Base-by-base conservation (phyloP, 2,113 vertebrate genomes). In the Tetraodon nigroviridis region DNA sequence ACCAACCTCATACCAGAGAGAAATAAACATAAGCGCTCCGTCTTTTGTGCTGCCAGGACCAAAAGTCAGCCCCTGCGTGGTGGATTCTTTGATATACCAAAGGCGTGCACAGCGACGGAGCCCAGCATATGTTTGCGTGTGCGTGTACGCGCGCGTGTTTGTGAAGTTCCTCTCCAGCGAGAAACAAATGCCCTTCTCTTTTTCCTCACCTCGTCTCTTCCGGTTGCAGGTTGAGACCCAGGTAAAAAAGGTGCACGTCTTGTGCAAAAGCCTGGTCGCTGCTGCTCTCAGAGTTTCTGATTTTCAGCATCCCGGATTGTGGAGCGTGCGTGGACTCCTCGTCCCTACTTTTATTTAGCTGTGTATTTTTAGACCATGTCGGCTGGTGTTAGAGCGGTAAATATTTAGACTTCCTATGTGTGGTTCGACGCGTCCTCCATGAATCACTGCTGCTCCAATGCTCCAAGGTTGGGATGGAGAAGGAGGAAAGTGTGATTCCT, bases 31-130 rank as follows among this genome's bases (percentile, higher is more conserved):
- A 67, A 80, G 55, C 73, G 69, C 67, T 59, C 60, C 44, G 78
- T 60, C 75, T 79, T 73, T 71, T 66, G 68, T 58, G 46, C 57
- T 74, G 67, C 79, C 67, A 78, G 65, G 69, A 78, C 68, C 75
- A 73, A 73, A 75, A 67, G 78, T 79, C 58, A 56, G 52, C 73
- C 71, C 58, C 69, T 49, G 13, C 13, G 6, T 61, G 52, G 56
- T 45, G 52, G 20, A 59, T 37, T 64, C 73, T 87, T 84, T 82
- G 57, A 85, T 71, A 59, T 57, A 19, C 18, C 7, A 46, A n/a
- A 46, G 44, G n/a, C 15, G 8, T 7, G 20, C 10, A 51, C 29
- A 57, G 41, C 24, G 29, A 27, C 41, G 32, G 49, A 83, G 57
- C 50, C 53, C 40, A 58, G 55, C 10, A 54, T 64, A 65, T 19